These are phyloP conservation scores for Apodemia mormo DNA, from an alignment of 2,888 invertebrate genomes.

Conservation along the genomic window DNA sequence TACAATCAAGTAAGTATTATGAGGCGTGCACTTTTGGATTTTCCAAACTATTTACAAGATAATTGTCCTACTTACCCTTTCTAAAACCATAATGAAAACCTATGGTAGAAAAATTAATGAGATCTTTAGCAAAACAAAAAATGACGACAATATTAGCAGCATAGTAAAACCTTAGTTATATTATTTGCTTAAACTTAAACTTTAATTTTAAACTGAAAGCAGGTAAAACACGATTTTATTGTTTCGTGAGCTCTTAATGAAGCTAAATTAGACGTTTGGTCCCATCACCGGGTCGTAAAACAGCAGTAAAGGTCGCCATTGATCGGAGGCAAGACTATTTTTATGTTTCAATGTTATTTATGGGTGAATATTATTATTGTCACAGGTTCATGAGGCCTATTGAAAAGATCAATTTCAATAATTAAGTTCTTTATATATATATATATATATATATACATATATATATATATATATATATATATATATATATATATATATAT, in stretches of 20 bases:
- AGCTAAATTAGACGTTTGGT: conserved; percentile 73
- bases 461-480: too few species aligned
- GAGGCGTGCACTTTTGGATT: too few species aligned
- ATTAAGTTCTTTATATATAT: background rate
- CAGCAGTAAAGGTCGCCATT: conserved; percentile 70
- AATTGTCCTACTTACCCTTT: too few species aligned
- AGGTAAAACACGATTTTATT: conserved; percentile 71
- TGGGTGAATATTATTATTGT: conserved; percentile 72
- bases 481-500: too few species aligned
- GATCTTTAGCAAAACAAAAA: background rate
- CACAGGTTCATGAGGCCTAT: conserved; percentile 54
- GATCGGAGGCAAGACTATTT: conserved; percentile 74
- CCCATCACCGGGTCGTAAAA: conserved; percentile 70
- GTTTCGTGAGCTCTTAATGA: conserved; percentile 69
- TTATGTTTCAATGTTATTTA: conserved; percentile 79
- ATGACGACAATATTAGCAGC: background rate
- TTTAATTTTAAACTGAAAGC: conserved; percentile 10
- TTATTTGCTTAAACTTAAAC: background rate
- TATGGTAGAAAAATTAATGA: too few species aligned
- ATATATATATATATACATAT: too few species aligned
- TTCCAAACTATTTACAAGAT: too few species aligned
- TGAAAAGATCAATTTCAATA: conserved; percentile 19
- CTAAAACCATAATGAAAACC: too few species aligned
- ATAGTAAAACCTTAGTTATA: background rate
- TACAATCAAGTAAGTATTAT: too few species aligned